These are phyloP conservation scores for Agelas oroides DNA, from an alignment of 37 sponge, comb jelly and placozoan species.

Conservation along the genomic window DNA sequence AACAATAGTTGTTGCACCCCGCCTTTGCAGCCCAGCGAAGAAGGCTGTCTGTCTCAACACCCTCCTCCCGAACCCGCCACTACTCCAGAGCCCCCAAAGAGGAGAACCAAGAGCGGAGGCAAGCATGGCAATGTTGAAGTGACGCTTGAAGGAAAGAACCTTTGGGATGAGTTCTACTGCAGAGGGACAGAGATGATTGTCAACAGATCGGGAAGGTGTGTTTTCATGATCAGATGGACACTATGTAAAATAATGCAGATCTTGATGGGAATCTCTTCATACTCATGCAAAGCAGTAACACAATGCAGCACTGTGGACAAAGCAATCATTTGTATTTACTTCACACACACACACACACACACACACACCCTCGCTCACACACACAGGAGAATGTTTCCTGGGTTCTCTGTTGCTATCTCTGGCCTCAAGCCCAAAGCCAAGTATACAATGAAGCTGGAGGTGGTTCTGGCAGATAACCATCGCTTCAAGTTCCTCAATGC, in stretches of 20 bases:
- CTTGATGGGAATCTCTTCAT: too few relatives aligned
- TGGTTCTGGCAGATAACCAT: constrained; percentile 86
- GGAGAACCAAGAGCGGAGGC: neutral
- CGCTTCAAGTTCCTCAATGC: constrained; percentile 91
- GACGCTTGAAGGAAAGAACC: constrained; percentile 76
- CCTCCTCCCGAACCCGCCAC: neutral
- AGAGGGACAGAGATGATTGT: constrained; percentile 94
- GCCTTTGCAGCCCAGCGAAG: too few relatives aligned
- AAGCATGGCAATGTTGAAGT: constrained; percentile 51
- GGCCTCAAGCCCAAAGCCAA: constrained; percentile 86
- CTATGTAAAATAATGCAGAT: too few relatives aligned
- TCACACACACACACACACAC: too few relatives aligned
- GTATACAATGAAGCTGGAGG: constrained; percentile 91
- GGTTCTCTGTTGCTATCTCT: constrained; percentile 66
- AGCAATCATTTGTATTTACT: too few relatives aligned
- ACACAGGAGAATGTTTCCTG: constrained; percentile 95
- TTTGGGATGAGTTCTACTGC: constrained; percentile 88
- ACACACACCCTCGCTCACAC: too few relatives aligned
- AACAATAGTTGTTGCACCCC: too few relatives aligned
- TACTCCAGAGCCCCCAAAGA: neutral
- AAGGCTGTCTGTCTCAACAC: too few relatives aligned
- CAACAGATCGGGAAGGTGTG: constrained; percentile 87
- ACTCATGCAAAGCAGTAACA: too few relatives aligned
- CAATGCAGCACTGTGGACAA: too few relatives aligned
- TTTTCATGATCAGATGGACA: neutral